Base-by-base conservation (phyloP, 1,140 invertebrate species). In the Hypothenemus hampei region DNA sequence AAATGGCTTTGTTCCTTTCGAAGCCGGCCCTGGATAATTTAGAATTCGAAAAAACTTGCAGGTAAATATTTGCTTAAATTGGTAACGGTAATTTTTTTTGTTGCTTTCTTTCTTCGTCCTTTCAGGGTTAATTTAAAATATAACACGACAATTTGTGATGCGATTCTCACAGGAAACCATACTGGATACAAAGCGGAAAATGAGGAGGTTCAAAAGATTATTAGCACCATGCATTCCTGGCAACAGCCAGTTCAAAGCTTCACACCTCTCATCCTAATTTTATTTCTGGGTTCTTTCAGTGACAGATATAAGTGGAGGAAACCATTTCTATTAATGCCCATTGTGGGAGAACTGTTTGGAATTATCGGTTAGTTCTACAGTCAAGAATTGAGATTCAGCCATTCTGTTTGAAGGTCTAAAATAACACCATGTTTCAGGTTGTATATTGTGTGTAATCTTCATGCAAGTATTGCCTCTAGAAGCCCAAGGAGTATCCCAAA, bases 211-310 rank as follows among this genome's bases (percentile, higher is more conserved):
- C 61, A 64, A 39, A 54, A 54, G 58, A 37, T 68, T 8, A 63
- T 66, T 19, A 64, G 62, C 21, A 52, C 31, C 3, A 69, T 69
- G 65, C 57, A 58, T 23, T 62, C 60, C 7, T 69, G 66, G 66
- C 64, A 66, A 59, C 60, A 65, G 13, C 60, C 64, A 13, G 31
- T 69, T 13, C 60, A 61, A 36, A 67, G 63, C 21, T 59, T 64
- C 5, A 51, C 69, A 3, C 78, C 79, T 0, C 66, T 80, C 4
- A 70, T 80, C 15, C 73, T 81, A 52, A 70, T 80, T 7, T 63
- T 82, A 29, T 77, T 83, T 69, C 66, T 83, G 58, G 79, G 83
- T 58, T 76, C 78, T 2, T 78, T 78, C 76, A 79, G 79, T 53
- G 80, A 82, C 63, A 73, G 75, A 41, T 76, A 79, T 35, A 80